Conservation (phyloP, 2,113 vertebrate species). For the Epinephelus lanceolatus region DNA sequence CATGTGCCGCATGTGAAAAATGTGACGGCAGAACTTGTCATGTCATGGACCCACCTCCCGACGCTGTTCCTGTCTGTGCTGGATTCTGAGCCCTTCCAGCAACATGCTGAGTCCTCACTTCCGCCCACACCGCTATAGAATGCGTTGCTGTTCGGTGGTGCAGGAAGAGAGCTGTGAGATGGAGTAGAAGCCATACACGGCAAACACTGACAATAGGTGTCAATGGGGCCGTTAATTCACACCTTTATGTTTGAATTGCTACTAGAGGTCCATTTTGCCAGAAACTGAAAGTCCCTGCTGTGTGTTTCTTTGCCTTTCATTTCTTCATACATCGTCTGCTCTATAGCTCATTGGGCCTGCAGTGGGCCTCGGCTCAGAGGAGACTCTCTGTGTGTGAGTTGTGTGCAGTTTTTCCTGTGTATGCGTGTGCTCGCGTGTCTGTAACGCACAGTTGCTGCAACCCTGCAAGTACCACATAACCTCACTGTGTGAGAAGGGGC, state of each 20-base stretch:
- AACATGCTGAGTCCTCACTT: slow-evolving; percentile 22
- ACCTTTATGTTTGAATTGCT: slow-evolving; percentile 39
- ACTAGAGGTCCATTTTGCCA: slow-evolving; percentile 37
- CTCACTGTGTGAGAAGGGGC: slow-evolving; percentile 26
- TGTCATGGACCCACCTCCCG: not conserved
- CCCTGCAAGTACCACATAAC: slow-evolving; percentile 26
- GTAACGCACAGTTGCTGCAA: slow-evolving; percentile 29
- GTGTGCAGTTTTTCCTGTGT: slow-evolving; percentile 15
- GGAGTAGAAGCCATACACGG: slow-evolving; percentile 28
- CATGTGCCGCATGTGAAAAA: not conserved
- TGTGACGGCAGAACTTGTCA: not conserved
- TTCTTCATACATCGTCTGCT: slow-evolving; percentile 32
- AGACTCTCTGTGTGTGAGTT: not conserved
- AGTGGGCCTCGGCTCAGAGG: slow-evolving; percentile 9
- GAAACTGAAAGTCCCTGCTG: slow-evolving; percentile 40
- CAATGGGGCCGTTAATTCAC: slow-evolving; percentile 34
- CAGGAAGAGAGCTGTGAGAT: slow-evolving; percentile 17
- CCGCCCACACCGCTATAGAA: slow-evolving; percentile 20
- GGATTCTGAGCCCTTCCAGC: not conserved
- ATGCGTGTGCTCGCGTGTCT: not conserved
- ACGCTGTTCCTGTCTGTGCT: not conserved
- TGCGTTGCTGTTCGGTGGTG: slow-evolving; percentile 5
- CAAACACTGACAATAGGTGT: slow-evolving; percentile 26
- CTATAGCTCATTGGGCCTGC: slow-evolving; percentile 24
- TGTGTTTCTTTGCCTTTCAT: slow-evolving; percentile 24